These are phyloP conservation scores for Aulostomus chinensis DNA, from an alignment of 2,797 vertebrate genomes.

Conservation along the genomic window DNA sequence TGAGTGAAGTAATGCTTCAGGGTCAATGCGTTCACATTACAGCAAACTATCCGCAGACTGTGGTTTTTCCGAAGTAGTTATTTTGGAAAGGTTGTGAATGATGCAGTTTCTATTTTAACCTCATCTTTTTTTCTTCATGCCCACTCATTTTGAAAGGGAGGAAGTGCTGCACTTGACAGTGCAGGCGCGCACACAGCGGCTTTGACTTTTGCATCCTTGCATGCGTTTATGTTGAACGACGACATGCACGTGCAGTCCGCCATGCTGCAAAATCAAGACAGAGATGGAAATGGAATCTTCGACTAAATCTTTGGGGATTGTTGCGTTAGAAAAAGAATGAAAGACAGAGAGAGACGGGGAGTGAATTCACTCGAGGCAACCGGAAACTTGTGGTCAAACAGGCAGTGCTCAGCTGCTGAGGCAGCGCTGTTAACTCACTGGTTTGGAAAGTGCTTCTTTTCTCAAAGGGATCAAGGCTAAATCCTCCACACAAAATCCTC, in stretches of 20 bases:
- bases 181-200: neutral
- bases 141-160: constrained; percentile 65
- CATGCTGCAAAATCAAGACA: too few relatives aligned
- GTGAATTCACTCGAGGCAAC: constrained; percentile 7
- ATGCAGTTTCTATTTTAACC: constrained; percentile 19
- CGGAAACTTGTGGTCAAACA: constrained; percentile 59
- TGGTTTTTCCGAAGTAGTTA: constrained; percentile 3
- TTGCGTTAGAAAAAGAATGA: too few relatives aligned
- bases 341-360: constrained; percentile 1
- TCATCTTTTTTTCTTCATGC: constrained; percentile 17
- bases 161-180: constrained; percentile 51
- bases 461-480: constrained; percentile 47
- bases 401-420: constrained; percentile 48
- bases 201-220: neutral
- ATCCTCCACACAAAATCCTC: constrained; percentile 45
- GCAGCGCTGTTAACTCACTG: constrained; percentile 18
- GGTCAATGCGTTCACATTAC: too few relatives aligned
- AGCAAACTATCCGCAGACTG: constrained; percentile 4
- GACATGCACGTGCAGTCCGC: too few relatives aligned
- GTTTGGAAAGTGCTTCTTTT: constrained; percentile 31
- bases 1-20: too few relatives aligned
- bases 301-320: neutral
- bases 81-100: constrained; percentile 17
- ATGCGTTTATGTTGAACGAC: neutral
- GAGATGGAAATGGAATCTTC: too few relatives aligned